These are phyloP conservation scores for Leucoraja ocellata DNA, from an alignment of 2,797 vertebrate species.

Conservation along the genomic window DNA sequence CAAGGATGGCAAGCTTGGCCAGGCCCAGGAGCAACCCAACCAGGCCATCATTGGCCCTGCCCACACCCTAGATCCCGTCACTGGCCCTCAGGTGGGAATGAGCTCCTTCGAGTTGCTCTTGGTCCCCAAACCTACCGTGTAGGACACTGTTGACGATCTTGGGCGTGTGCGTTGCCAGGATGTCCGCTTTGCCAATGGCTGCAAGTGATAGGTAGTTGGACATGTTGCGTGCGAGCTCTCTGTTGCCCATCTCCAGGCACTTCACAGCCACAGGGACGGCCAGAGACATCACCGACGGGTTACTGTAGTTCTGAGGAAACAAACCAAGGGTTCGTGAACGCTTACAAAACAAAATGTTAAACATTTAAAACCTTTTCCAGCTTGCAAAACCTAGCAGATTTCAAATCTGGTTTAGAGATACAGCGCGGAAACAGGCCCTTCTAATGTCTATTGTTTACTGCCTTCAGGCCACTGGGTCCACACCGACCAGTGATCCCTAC, in stretches of 20 bases:
- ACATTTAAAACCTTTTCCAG: not conserved
- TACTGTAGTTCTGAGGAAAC: conserved; percentile 76
- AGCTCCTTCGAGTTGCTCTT: too few species aligned
- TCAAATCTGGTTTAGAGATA: not conserved
- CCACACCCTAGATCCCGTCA: too few species aligned
- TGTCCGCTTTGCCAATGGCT: conserved; percentile 75
- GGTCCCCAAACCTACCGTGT: conserved; percentile 65
- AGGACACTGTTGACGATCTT: conserved; percentile 74
- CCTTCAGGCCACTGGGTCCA: too few species aligned
- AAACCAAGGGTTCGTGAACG: not conserved
- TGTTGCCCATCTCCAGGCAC: conserved; percentile 79
- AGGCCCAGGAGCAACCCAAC: too few species aligned
- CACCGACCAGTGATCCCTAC: too few species aligned
- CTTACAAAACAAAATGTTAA: not conserved
- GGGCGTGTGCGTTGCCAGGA: conserved; percentile 80
- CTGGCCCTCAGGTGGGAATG: too few species aligned
- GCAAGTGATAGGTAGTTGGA: conserved; percentile 87
- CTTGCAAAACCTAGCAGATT: not conserved
- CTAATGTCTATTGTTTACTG: too few species aligned
- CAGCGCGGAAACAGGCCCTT: too few species aligned
- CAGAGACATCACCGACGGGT: conserved; percentile 75
- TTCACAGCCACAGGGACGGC: conserved; percentile 86
- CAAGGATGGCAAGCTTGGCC: too few species aligned
- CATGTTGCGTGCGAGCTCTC: conserved; percentile 86
- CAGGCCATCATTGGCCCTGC: too few species aligned